phyloP scores from a whole-genome alignment of 64 coral and sea anemone species.

The Dendrophyllia cribrosa region DNA sequence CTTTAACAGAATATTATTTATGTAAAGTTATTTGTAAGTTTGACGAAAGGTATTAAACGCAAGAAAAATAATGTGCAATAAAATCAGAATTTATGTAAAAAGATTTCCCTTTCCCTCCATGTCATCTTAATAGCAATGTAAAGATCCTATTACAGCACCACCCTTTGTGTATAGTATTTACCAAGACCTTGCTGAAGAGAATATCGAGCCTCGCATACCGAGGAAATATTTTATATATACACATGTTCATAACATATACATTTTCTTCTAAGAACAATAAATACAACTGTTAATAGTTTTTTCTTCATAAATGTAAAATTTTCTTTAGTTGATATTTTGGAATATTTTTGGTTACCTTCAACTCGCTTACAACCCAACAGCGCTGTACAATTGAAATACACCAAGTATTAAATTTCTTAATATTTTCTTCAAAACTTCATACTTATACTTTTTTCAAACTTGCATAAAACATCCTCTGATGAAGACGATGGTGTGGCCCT shows the following conservation, averaged over 20 bases:
- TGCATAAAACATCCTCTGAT: background rate
- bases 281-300: constrained; percentile 34
- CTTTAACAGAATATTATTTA: background rate
- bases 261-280: constrained; percentile 38
- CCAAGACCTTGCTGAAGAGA: background rate
- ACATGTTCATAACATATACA: constrained; percentile 19
- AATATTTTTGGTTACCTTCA: background rate
- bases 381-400: background rate
- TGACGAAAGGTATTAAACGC: background rate
- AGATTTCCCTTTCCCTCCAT: no score
- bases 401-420: background rate
- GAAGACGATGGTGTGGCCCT: background rate
- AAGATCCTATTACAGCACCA: background rate
- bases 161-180: background rate
- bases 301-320: constrained; percentile 31
- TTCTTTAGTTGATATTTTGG: background rate
- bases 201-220: background rate
- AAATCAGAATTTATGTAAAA: constrained; percentile 5
- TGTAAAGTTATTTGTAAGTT: background rate
- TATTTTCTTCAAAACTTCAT: background rate
- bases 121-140: no score
- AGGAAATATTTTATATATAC: constrained; percentile 28
- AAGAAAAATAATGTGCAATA: constrained; percentile 19
- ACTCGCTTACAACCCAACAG: background rate
- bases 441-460: background rate